phyloP scores from a whole-genome alignment of 2,797 vertebrate genomes.

The Tragelaphus eurycerus region DNA sequence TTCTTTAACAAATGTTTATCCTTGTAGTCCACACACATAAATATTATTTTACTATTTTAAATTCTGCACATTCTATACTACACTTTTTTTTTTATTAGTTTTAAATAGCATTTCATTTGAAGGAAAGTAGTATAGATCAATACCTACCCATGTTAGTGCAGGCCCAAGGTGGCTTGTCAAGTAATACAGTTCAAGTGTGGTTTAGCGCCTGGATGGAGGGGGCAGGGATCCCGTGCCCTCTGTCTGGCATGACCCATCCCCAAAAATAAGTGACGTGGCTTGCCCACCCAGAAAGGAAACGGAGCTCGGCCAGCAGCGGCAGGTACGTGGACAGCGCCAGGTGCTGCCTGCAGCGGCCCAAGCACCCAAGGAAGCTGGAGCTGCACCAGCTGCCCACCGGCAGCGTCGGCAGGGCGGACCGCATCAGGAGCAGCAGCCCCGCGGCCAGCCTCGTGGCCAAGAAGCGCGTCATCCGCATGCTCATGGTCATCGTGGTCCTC shows the following conservation, averaged over 20 bases:
- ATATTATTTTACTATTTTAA: neutral
- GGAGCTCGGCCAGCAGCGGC: constrained; percentile 82
- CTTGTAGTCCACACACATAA: neutral
- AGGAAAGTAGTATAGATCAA: neutral
- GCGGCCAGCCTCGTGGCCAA: constrained; percentile 94
- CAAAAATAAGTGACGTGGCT: neutral
- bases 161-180: neutral
- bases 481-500: constrained; percentile 95
- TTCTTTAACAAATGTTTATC: neutral
- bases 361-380: constrained; percentile 82
- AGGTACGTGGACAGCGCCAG: constrained; percentile 90
- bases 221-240: neutral
- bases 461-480: constrained; percentile 97
- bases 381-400: constrained; percentile 77
- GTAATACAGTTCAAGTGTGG: neutral
- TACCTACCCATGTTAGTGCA: fast-evolving
- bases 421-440: constrained; percentile 88
- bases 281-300: constrained; percentile 81
- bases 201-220: neutral
- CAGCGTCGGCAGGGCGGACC: constrained; percentile 75
- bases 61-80: neutral
- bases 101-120: neutral
- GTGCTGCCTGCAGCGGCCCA: constrained; percentile 90
- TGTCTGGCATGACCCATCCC: neutral
- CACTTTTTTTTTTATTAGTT: neutral